Evolutionary conservation across 2,888 invertebrate species (phyloP).

Genomic region (Epistrophella euchroma): DNA sequence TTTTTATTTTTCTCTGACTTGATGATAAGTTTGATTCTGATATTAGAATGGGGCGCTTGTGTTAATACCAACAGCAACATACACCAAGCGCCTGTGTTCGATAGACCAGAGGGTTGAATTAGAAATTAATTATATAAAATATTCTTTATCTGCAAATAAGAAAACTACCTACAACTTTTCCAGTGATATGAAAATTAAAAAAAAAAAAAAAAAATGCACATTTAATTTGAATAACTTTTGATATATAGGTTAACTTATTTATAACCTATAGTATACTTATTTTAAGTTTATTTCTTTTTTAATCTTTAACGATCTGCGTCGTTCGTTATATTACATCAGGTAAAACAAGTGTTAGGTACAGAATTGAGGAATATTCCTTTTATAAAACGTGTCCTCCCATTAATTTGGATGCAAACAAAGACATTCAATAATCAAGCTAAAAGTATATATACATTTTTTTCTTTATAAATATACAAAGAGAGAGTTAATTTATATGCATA

Average conservation of each 20-base stretch:
- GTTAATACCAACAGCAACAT: slow-evolving; percentile 11
- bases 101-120: slow-evolving; percentile 26
- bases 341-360: slow-evolving; percentile 6
- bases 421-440: neutral
- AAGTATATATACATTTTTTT: neutral
- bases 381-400: slow-evolving; percentile 31
- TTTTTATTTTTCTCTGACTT: slow-evolving; percentile 45
- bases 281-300: neutral
- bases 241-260: no score
- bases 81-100: slow-evolving; percentile 4
- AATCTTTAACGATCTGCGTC: neutral
- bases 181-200: neutral
- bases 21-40: slow-evolving; percentile 44
- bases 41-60: slow-evolving; percentile 51
- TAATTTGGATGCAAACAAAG: neutral
- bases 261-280: no score
- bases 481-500: neutral
- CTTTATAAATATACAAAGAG: neutral
- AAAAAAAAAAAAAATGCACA: slow-evolving; percentile 44
- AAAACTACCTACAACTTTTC: slow-evolving; percentile 5
- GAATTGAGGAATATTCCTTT: slow-evolving; percentile 6
- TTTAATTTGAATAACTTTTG: slow-evolving; percentile 31
- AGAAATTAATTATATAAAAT: slow-evolving; percentile 14
- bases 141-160: slow-evolving; percentile 6
- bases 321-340: neutral